These are phyloP conservation scores for Melanaphis sacchari DNA, from an alignment of 1,140 invertebrate species.

Conservation along the genomic window DNA sequence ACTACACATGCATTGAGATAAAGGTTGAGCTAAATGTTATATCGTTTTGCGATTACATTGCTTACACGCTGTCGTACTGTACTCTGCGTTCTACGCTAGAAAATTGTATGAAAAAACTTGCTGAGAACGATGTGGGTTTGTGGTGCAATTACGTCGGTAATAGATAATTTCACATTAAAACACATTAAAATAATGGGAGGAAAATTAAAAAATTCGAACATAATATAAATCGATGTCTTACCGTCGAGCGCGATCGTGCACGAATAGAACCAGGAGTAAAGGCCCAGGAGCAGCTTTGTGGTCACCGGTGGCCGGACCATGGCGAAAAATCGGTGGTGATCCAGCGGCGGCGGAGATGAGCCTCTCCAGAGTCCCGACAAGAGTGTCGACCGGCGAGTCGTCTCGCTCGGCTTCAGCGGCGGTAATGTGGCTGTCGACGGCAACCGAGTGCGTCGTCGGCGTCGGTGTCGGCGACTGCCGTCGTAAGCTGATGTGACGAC, in stretches of 20 bases:
- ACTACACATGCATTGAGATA: background rate
- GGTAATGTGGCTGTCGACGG: background rate
- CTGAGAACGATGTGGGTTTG: background rate
- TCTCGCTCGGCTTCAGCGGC: background rate
- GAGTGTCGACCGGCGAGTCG: background rate
- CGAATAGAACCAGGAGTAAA: background rate
- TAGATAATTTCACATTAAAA: background rate
- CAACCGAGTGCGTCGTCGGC: background rate
- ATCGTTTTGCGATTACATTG: background rate
- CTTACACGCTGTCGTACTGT: background rate
- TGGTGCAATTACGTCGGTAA: background rate
- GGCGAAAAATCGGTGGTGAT: background rate
- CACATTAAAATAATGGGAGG: background rate
- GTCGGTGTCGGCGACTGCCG: slow-evolving; percentile 10
- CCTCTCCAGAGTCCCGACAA: background rate
- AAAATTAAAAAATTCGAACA: too few relatives aligned
- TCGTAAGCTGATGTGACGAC: background rate
- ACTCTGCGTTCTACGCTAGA: background rate
- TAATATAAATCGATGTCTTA: background rate
- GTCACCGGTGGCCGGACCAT: background rate
- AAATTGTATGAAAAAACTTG: background rate
- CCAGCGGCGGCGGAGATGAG: background rate
- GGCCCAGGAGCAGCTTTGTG: background rate
- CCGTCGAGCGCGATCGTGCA: slow-evolving; percentile 16
- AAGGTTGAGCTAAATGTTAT: background rate